These are phyloP conservation scores for Ephydatia muelleri DNA, from an alignment of 37 sponge, comb jelly and placozoan genomes.

Conservation along the genomic window DNA sequence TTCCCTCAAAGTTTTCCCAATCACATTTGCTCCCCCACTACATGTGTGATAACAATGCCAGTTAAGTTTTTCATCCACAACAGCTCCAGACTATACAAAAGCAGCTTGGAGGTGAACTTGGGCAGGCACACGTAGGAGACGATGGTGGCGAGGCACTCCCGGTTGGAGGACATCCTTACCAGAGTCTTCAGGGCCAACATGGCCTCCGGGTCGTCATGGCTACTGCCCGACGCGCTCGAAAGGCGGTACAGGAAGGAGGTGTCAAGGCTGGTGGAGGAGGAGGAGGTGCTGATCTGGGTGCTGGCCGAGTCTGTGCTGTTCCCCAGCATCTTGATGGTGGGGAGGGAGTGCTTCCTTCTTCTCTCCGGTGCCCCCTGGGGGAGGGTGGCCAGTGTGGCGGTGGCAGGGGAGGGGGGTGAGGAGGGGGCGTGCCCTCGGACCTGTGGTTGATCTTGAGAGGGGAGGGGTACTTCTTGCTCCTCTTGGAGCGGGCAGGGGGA, in stretches of 20 bases:
- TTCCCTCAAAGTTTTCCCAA: no score
- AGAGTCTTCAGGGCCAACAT: constrained; percentile 40
- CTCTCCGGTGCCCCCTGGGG: no score
- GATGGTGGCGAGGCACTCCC: constrained; percentile 68
- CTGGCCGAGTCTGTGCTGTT: no score
- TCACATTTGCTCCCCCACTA: no score
- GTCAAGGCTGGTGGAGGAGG: not conserved
- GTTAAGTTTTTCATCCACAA: no score
- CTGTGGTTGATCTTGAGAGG: not conserved
- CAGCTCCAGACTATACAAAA: no score
- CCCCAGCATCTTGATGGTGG: no score
- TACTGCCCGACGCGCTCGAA: not conserved
- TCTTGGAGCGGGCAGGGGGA: not conserved
- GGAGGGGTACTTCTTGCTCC: not conserved
- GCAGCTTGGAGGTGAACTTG: constrained; percentile 49
- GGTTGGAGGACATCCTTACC: constrained; percentile 60
- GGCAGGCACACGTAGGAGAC: constrained; percentile 76
- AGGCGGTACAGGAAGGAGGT: not conserved
- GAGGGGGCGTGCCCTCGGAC: not conserved
- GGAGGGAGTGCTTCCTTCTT: no score
- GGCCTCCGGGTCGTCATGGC: constrained; percentile 31
- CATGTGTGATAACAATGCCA: no score
- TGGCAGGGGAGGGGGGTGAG: not conserved
- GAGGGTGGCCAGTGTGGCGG: no score
- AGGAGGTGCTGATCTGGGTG: not conserved